These are phyloP conservation scores for Oreonectes daqikongensis DNA, from an alignment of 2,797 vertebrate species.

Conservation along the genomic window DNA sequence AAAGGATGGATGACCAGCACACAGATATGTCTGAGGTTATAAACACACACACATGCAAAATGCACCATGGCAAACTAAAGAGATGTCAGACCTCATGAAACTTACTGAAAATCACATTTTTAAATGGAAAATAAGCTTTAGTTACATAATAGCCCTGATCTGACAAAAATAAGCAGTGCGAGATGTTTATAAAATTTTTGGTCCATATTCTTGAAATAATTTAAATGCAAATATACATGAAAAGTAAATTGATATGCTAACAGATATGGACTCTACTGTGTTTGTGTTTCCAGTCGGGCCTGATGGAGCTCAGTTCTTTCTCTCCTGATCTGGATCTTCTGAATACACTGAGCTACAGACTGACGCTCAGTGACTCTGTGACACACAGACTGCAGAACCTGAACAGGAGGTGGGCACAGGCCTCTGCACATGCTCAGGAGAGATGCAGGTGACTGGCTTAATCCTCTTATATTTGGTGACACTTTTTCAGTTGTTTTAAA, in stretches of 20 bases:
- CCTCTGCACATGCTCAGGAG: conserved; percentile 77
- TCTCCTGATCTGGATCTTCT: conserved; percentile 84
- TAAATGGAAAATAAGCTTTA: background rate
- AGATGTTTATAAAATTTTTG: too few relatives aligned
- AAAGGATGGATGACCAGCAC: conserved; percentile 49
- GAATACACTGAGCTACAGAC: conserved; percentile 82
- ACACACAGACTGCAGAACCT: conserved; percentile 78
- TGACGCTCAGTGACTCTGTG: conserved; percentile 77
- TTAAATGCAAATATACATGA: too few relatives aligned
- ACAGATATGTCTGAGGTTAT: conserved; percentile 55
- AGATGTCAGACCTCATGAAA: too few relatives aligned
- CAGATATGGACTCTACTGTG: background rate
- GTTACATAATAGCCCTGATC: background rate
- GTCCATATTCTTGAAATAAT: too few relatives aligned
- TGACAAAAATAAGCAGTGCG: too few relatives aligned
- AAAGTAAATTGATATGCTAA: too few relatives aligned
- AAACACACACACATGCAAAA: conserved; percentile 7
- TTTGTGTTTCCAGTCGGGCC: conserved; percentile 69
- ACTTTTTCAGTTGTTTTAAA: background rate
- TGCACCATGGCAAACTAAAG: background rate
- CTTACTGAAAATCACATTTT: too few relatives aligned
- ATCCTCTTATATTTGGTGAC: too few relatives aligned
- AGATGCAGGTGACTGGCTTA: conserved; percentile 80
- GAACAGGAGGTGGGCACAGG: conserved; percentile 80
- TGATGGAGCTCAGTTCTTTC: conserved; percentile 76